phyloP scores from a whole-genome alignment of 2,113 vertebrate species.

The Mesembrinibis cayennensis region DNA sequence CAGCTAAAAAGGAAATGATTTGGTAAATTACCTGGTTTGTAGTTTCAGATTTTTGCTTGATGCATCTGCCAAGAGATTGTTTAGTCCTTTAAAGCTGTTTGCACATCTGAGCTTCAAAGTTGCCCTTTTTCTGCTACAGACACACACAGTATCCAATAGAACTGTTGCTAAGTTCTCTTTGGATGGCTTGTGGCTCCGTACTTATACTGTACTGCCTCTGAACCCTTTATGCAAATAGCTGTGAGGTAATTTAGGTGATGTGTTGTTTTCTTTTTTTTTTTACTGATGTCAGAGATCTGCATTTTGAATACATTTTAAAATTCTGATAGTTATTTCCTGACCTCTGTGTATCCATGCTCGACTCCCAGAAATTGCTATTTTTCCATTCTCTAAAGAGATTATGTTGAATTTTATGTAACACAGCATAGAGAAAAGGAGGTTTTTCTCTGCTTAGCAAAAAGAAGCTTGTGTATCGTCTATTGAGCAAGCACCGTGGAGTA shows the following conservation, averaged over 20 bases:
- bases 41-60: conserved; percentile 33
- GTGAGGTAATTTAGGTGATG: conserved; percentile 71
- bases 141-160: background rate
- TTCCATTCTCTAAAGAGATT: background rate
- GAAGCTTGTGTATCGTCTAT: background rate
- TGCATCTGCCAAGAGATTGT: background rate
- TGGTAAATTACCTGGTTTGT: conserved; percentile 57
- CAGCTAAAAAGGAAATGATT: background rate
- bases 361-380: background rate
- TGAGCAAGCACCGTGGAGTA: background rate
- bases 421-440: background rate
- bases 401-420: conserved; percentile 1
- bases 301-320: conserved; percentile 21
- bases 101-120: conserved; percentile 7
- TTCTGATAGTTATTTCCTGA: background rate
- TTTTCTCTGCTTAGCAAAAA: background rate
- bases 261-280: conserved; percentile 5
- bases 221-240: conserved; percentile 72
- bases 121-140: conserved; percentile 16
- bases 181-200: background rate
- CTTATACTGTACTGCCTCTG: conserved; percentile 67
- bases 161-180: conserved; percentile 19
- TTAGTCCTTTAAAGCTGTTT: conserved; percentile 27
- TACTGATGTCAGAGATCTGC: conserved; percentile 73
- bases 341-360: background rate